These are phyloP conservation scores for Liolophura sinensis DNA, from an alignment of 1,140 invertebrate genomes.

Conservation along the genomic window DNA sequence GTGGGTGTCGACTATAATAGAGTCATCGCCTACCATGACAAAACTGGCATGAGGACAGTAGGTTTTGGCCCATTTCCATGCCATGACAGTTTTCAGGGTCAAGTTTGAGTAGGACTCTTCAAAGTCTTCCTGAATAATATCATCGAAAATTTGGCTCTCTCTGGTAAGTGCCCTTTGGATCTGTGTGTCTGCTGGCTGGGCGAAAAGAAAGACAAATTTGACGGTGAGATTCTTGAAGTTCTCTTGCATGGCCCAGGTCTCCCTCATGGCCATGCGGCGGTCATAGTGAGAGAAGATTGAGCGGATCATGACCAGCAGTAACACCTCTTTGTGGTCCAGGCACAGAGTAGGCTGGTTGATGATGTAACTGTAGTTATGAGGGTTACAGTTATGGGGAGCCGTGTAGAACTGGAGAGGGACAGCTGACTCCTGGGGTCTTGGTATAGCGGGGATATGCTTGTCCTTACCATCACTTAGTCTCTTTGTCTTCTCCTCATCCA, in stretches of 20 bases:
- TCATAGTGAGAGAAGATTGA: constrained; percentile 20
- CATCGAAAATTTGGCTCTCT: constrained; percentile 67
- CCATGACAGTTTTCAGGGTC: constrained; percentile 84
- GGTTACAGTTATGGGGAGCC: neutral
- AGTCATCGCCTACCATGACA: constrained; percentile 86
- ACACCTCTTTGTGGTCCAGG: constrained; percentile 11
- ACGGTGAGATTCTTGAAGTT: constrained; percentile 12
- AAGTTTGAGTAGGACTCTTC: constrained; percentile 79
- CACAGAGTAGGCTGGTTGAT: constrained; percentile 18
- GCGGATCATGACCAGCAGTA: constrained; percentile 16
- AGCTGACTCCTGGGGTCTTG: neutral
- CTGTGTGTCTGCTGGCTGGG: constrained; percentile 59
- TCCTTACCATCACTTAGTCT: no score
- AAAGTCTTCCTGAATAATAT: constrained; percentile 78
- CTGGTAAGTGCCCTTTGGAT: constrained; percentile 59
- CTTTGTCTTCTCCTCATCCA: no score
- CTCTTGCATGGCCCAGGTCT: constrained; percentile 30
- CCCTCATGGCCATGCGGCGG: constrained; percentile 25
- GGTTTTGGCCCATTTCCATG: constrained; percentile 72
- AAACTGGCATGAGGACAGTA: constrained; percentile 69
- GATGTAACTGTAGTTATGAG: constrained; percentile 3
- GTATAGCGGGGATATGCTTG: no score
- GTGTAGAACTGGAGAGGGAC: neutral
- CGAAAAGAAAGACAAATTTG: constrained; percentile 68
- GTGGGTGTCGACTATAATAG: constrained; percentile 78